Base-by-base conservation (phyloP, 2,797 vertebrate genomes). In the Poecile montanus region DNA sequence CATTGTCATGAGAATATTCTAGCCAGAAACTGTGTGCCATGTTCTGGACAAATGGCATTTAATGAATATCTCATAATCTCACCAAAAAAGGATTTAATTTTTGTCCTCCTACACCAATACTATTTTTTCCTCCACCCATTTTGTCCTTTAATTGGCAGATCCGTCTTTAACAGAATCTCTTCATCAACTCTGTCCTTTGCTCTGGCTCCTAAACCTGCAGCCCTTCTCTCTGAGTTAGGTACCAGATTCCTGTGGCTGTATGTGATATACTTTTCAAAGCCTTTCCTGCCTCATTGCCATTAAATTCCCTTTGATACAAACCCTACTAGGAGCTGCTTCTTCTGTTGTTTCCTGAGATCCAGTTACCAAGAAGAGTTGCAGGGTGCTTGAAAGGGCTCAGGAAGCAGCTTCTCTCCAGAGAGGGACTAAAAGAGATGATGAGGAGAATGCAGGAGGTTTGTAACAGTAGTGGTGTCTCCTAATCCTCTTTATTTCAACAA, bases 401-500 rank as follows among this genome's bases (percentile, higher is more conserved):
- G 89, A 92, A 91, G 75, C 67, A 79, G 38, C 65, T 12, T 44
- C 60, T 91, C 15, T 90, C 44, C 83, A 57, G 57, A 72, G 63
- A 82, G 29, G n/a, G 45, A 22, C 65, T 77, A 9, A 58, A 48
- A 53, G 66, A 38, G 74, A 45, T 23, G 65, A 77, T 54, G 15
- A 72, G 44, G 75, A 66, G 45, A 36, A 74, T 13, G 61, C 61
- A 75, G 95, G 88, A 84, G 50, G 18, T 67, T 71, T 63, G 48
- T 65, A 76, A 63, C 9, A 56, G 56, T 2, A 38, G 42, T 72
- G 29, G 40, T 74, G 82, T 86, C 81, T 58, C 21, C 53, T 89
- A 83, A 91, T 85, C 72, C 81, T 70, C 74, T 85, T 82, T 82
- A 61, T 91, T 95, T 91, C 32, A 94, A 62, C 73, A 74, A 29